Base-by-base conservation (phyloP, 2,888 invertebrate species). In the Tenthredo notha region DNA sequence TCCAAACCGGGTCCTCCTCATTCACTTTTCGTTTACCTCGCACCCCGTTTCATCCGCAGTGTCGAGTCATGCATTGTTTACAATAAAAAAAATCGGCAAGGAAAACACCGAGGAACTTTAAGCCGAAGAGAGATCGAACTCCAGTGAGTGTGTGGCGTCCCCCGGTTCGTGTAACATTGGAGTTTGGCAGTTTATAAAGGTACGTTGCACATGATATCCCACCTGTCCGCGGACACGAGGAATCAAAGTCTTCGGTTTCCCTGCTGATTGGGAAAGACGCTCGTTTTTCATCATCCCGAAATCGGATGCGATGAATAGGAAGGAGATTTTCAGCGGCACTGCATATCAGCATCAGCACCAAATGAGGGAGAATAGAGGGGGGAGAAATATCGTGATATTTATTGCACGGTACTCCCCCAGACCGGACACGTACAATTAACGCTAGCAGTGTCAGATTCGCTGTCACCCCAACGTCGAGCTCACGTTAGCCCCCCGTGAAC, bases 381-480 rank as follows among this genome's bases (percentile, higher is more conserved):
- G 84, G 82, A 84, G 40, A 40, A 37, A 89, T 89, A 90, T 91
- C 88, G 90, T 90, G 88, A 92, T 92, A 92, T 92, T 93, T 93
- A 93, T 93, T 92, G 91, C 90, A 89, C 88, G 91, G 85, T 92
- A 89, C 90, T 91, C 93, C 91, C 90, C 65, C 83, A 65, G 89
- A 92, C 93, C 93, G 92, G 93, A 93, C 93, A 93, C 92, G 92
- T 92, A 91, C 91, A 93, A 93, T 93, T 93, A 92, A 92, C 92
- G 89, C 89, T 90, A 87, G 86, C 88, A 88, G 88, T 87, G 88
- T 87, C 88, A 89, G 86, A 74, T 70, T 83, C 37, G 67, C 67
- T 67, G 83, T 65, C 80, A 80, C 80, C 80, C 80, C 61, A 80
- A 33, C 50, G 77, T 21, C 74, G 54, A 61, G 33, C 54, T 37